A percentile compares a stretch with the other conserved stretches of the same genome.
Conservation (phyloP, 2,888 invertebrate species). For the Zele albiditarsus region DNA sequence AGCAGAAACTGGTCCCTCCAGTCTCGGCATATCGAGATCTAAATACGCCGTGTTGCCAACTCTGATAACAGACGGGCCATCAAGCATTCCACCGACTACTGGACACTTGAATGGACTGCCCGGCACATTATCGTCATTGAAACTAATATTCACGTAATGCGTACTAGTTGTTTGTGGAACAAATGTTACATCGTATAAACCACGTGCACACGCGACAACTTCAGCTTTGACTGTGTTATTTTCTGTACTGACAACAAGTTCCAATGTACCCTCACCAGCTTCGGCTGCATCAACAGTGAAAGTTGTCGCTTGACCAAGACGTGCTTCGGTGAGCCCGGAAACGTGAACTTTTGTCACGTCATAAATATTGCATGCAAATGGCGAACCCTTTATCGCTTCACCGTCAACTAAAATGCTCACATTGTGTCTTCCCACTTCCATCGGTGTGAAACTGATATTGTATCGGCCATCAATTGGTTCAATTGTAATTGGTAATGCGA, state of each 20-base stretch:
- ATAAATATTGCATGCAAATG: constrained; percentile 95
- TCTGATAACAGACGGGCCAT: constrained; percentile 68
- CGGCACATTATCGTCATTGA: constrained; percentile 92
- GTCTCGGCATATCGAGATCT: constrained; percentile 71
- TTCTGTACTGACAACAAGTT: constrained; percentile 91
- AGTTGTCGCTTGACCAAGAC: constrained; percentile 87
- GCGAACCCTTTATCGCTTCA: constrained; percentile 91
- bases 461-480: constrained; percentile 79
- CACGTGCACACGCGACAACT: constrained; percentile 91
- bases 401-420: constrained; percentile 88
- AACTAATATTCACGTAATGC: constrained; percentile 94
- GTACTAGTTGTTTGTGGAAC: constrained; percentile 91
- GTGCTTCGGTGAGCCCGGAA: constrained; percentile 68
- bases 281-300: constrained; percentile 96
- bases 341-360: constrained; percentile 83
- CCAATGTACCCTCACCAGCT: constrained; percentile 94
- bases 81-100: constrained; percentile 74
- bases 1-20: constrained; percentile 71
- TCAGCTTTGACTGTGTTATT: constrained; percentile 92
- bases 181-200: constrained; percentile 93
- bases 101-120: constrained; percentile 92
- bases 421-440: constrained; percentile 90
- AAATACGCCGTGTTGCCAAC: constrained; percentile 69
- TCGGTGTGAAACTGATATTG: constrained; percentile 86
- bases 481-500: constrained; percentile 83